Percentiles rank a stretch among this genome's conserved stretches.
Evolutionary conservation across 2,888 invertebrate genomes (phyloP).

Genomic region (Cistogaster globosa): DNA sequence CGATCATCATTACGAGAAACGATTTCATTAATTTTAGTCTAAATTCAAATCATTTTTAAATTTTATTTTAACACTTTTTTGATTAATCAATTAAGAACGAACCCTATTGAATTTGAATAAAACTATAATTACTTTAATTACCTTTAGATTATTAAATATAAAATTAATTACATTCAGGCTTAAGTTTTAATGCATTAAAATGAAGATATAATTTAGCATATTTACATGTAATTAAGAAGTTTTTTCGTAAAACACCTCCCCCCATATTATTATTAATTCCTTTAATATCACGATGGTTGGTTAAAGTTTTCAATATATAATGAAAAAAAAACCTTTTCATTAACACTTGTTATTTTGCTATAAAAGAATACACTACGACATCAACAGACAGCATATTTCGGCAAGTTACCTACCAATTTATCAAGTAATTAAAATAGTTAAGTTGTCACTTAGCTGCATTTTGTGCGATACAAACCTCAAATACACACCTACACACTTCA

Average conservation of each 20-base stretch:
- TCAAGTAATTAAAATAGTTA: slow-evolving; percentile 66
- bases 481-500: slow-evolving; percentile 55
- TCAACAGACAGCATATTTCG: slow-evolving; percentile 28
- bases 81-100: too few species aligned
- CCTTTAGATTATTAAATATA: too few species aligned
- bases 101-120: too few species aligned
- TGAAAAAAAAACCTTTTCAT: slow-evolving; percentile 14
- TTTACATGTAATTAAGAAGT: slow-evolving; percentile 43
- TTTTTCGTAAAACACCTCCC: slow-evolving; percentile 18
- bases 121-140: too few species aligned
- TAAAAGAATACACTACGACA: slow-evolving; percentile 26
- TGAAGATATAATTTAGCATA: slow-evolving; percentile 30
- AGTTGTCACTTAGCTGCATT: slow-evolving; percentile 67
- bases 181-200: slow-evolving; percentile 17
- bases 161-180: not conserved
- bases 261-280: slow-evolving; percentile 7
- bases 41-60: too few species aligned
- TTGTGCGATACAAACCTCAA: slow-evolving; percentile 61
- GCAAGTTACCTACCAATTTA: slow-evolving; percentile 56
- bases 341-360: slow-evolving; percentile 31
- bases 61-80: too few species aligned
- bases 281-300: slow-evolving; percentile 12
- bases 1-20: too few species aligned
- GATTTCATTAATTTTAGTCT: too few species aligned
- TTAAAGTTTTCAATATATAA: slow-evolving; percentile 8